Conservation (phyloP, 2,797 vertebrate genomes). For the Paguma larvata region DNA sequence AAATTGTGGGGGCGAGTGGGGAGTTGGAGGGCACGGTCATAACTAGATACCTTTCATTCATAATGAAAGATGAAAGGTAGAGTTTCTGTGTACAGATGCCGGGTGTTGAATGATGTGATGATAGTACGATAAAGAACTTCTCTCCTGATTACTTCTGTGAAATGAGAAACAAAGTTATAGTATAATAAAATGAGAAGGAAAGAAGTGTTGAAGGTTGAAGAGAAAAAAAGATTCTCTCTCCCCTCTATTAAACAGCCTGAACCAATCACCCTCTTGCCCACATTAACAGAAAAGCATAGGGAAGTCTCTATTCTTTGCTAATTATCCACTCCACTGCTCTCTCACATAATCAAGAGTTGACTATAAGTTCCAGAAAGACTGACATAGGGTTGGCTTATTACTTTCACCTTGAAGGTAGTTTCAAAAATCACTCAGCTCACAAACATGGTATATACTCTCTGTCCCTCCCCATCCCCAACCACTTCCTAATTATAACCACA, state of each 20-base stretch:
- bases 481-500: not conserved
- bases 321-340: constrained; percentile 72
- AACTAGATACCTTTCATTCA: too few relatives aligned
- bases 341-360: constrained; percentile 43
- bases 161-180: constrained; percentile 19
- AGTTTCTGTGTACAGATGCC: accelerated
- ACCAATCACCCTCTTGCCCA: not conserved
- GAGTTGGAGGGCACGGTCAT: not conserved
- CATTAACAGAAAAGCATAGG: not conserved
- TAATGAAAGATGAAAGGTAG: not conserved
- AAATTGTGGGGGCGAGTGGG: accelerated
- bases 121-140: not conserved
- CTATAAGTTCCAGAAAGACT: constrained; percentile 39
- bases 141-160: not conserved
- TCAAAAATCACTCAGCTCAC: constrained; percentile 43
- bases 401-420: constrained; percentile 76
- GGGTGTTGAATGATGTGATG: not conserved
- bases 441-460: not conserved
- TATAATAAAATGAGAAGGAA: not conserved
- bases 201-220: not conserved
- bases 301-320: constrained; percentile 31
- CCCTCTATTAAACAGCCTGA: not conserved
- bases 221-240: not conserved
- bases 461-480: not conserved
- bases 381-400: constrained; percentile 47